Percentiles rank a stretch among this genome's conserved stretches.
phyloP scores from a whole-genome alignment of 2,797 vertebrate genomes.

The Sorex maritimensis region DNA sequence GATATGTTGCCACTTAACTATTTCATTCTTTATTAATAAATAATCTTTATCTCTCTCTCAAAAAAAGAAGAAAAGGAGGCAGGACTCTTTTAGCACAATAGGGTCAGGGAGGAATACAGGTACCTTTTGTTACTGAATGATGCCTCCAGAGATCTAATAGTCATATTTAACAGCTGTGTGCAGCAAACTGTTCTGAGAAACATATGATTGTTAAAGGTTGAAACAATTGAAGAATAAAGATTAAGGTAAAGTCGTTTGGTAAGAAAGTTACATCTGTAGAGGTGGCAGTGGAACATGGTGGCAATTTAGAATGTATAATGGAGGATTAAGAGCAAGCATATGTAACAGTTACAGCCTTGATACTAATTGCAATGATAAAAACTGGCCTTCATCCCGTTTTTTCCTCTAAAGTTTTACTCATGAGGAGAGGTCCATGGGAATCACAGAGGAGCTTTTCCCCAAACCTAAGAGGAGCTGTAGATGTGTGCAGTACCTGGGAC shows the following conservation, averaged over 20 bases:
- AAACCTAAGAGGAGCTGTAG: not conserved
- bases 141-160: not conserved
- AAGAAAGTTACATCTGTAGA: not conserved
- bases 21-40: conserved; percentile 24
- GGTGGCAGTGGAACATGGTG: not conserved
- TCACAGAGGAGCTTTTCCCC: not conserved
- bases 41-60: not conserved
- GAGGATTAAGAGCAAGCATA: not conserved
- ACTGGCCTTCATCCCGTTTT: not conserved
- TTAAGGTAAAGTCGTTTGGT: not conserved
- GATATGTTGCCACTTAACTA: not conserved
- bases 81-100: not conserved
- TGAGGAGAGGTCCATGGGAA: not conserved
- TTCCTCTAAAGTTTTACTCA: not conserved
- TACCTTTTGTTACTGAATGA: not conserved
- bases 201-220: not conserved
- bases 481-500: not conserved
- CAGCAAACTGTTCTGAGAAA: not conserved
- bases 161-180: not conserved
- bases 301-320: not conserved
- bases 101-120: not conserved
- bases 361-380: not conserved
- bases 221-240: conserved; percentile 1
- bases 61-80: no score
- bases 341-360: not conserved